Evolutionary conservation across 2,797 vertebrate species (phyloP), one percentile per base, ranked within the genome.

Genomic region (Notoglanidium macrostoma): DNA sequence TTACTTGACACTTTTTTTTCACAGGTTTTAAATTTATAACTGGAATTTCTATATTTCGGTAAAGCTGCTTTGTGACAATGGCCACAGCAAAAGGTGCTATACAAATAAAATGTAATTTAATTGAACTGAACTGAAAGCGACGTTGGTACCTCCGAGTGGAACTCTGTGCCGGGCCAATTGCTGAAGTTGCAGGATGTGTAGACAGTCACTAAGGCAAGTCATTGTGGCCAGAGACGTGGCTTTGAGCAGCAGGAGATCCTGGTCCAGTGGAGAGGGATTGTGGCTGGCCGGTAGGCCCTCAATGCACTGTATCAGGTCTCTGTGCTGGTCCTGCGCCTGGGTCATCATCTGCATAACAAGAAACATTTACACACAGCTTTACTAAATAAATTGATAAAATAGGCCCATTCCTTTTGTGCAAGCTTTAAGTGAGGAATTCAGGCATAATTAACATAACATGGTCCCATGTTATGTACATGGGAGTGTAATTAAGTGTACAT

Each of bases 211-310:
- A 91, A 99, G 96, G 93, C 98, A 99, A 95, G 96, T 98, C 97
- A 99, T 98, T 83, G 98, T 99, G 91, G 98, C 98, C 97, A 98
- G 97, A 77, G 98, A 99, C 15, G 98, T 99, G 90, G 98, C 98
- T 93, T 99, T 99, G 78, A 99, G 97, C 96, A 99, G 97, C 90
- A 99, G 93, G 0, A 99, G 95, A 90, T 99, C 98, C 94, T 98
- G 98, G 95, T 99, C 98, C 89, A 99, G 94, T 40, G 98, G 96
- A 61, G 96, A 98, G 86, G 98, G 95, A 90, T 97, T 96, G 15
- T 97, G 96, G 15, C 96, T 96, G 32, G 95, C 89, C 21, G 98
- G 97, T 85, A 99, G 96, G 88, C 97, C 96, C 95, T 99, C 98
- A 29, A 99, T 99, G 92, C 95, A 96, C 94, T 97, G 97, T 90